Conservation (phyloP, 2,888 invertebrate species). For the Epinotia ramella region DNA sequence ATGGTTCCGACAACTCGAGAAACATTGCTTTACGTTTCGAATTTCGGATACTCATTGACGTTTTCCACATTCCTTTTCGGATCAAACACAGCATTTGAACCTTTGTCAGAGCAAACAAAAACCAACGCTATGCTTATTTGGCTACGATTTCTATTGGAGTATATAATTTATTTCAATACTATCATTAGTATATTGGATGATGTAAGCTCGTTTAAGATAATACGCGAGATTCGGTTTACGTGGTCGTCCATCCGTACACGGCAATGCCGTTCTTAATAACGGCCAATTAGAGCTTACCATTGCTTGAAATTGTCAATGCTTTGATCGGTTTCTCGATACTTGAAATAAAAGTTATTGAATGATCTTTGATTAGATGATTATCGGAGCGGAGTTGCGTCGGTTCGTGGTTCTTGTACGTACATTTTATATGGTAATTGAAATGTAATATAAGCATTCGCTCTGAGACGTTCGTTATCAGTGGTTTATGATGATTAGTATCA, state of each 20-base stretch:
- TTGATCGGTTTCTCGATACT: slow-evolving; percentile 62
- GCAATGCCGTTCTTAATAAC: slow-evolving; percentile 63
- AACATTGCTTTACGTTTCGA: slow-evolving; percentile 73
- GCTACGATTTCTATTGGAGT: slow-evolving; percentile 62
- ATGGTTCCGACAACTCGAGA: slow-evolving; percentile 61
- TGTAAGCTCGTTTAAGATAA: slow-evolving; percentile 69
- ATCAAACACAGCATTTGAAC: slow-evolving; percentile 58
- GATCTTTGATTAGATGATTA: slow-evolving; percentile 85
- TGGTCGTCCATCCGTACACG: slow-evolving; percentile 58
- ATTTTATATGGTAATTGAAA: slow-evolving; percentile 84
- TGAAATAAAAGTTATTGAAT: slow-evolving; percentile 81
- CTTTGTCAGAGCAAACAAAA: slow-evolving; percentile 50
- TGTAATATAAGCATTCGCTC: slow-evolving; percentile 78
- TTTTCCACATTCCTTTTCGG: slow-evolving; percentile 60
- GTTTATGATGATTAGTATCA: slow-evolving; percentile 66
- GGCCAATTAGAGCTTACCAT: slow-evolving; percentile 58
- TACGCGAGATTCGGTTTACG: slow-evolving; percentile 71
- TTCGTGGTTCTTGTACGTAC: slow-evolving; percentile 72
- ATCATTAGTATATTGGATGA: slow-evolving; percentile 66
- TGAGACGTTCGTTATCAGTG: slow-evolving; percentile 73
- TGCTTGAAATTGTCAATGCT: slow-evolving; percentile 50
- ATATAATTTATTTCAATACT: slow-evolving; percentile 55
- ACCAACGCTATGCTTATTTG: slow-evolving; percentile 53
- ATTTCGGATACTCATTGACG: slow-evolving; percentile 72
- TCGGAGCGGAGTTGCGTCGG: slow-evolving; percentile 75